Percentiles rank a stretch among this genome's conserved stretches.
Evolutionary conservation across 1,140 invertebrate species (phyloP).

Genomic region (Mactra quadrangularis): DNA sequence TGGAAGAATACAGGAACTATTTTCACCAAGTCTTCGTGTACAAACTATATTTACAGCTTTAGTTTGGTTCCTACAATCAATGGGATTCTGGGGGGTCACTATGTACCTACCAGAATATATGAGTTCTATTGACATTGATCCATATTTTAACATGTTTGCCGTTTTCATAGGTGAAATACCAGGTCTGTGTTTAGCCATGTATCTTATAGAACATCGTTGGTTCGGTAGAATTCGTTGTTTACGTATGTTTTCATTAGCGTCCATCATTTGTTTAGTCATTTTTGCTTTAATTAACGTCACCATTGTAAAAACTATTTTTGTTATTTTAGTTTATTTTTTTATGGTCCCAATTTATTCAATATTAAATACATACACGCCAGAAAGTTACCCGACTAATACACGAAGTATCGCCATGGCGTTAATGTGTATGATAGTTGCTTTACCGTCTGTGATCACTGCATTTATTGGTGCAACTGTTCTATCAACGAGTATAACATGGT

Average conservation of each 20-base stretch:
- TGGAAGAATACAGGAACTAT: slow-evolving; percentile 72
- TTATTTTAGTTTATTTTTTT: slow-evolving; percentile 77
- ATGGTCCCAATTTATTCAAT: slow-evolving; percentile 81
- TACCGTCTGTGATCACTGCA: slow-evolving; percentile 75
- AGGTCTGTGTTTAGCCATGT: slow-evolving; percentile 76
- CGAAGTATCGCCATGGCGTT: slow-evolving; percentile 77
- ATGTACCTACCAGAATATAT: slow-evolving; percentile 79
- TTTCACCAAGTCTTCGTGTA: slow-evolving; percentile 58
- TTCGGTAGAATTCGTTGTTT: slow-evolving; percentile 77
- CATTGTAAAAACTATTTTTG: slow-evolving; percentile 71
- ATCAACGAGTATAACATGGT: slow-evolving; percentile 71
- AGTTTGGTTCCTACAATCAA: slow-evolving; percentile 78
- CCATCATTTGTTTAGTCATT: slow-evolving; percentile 68
- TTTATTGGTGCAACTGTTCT: slow-evolving; percentile 77
- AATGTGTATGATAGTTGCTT: slow-evolving; percentile 74
- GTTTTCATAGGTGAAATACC: slow-evolving; percentile 80
- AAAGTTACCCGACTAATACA: slow-evolving; percentile 76
- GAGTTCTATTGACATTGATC: slow-evolving; percentile 69
- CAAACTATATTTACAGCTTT: slow-evolving; percentile 67
- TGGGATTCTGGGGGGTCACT: slow-evolving; percentile 79
- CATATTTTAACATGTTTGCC: slow-evolving; percentile 79
- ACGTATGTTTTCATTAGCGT: slow-evolving; percentile 73
- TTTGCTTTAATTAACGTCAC: slow-evolving; percentile 74
- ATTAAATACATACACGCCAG: slow-evolving; percentile 78
- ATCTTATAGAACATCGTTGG: slow-evolving; percentile 74